These are phyloP conservation scores for Parnassius orleans DNA, from an alignment of 2,888 invertebrate species.

Conservation along the genomic window DNA sequence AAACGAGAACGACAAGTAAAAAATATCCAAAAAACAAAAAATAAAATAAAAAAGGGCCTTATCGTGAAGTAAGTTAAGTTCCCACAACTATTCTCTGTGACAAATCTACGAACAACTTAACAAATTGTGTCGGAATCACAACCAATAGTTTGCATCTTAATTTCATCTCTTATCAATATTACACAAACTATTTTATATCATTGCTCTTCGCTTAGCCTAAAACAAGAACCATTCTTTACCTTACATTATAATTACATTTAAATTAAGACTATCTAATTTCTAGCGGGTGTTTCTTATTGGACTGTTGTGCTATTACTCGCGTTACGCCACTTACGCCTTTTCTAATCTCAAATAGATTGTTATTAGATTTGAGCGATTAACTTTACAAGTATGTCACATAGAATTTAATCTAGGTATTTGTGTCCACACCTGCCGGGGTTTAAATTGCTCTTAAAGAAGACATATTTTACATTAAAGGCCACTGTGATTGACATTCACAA, in stretches of 20 bases:
- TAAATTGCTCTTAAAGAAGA: conserved; percentile 65
- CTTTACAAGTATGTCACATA: conserved; percentile 23
- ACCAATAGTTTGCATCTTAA: conserved; percentile 81
- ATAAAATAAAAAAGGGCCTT: conserved; percentile 62
- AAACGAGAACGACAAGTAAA: conserved; percentile 79
- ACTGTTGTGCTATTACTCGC: conserved; percentile 63
- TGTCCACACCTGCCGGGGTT: conserved; percentile 47
- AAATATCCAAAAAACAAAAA: conserved; percentile 64
- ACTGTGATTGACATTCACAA: conserved; percentile 70
- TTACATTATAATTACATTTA: conserved; percentile 76
- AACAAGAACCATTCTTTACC: conserved; percentile 80
- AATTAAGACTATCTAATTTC: conserved; percentile 78
- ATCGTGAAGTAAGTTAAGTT: conserved; percentile 66
- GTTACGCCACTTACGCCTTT: conserved; percentile 47
- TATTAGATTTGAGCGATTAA: conserved; percentile 26
- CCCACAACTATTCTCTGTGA: conserved; percentile 63
- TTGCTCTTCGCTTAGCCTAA: conserved; percentile 79
- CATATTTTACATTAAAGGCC: conserved; percentile 65
- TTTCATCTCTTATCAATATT: conserved; percentile 77
- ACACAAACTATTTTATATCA: conserved; percentile 80
- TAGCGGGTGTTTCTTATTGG: conserved; percentile 75
- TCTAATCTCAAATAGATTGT: conserved; percentile 26
- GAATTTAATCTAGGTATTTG: conserved; percentile 21
- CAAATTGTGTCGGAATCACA: conserved; percentile 81
- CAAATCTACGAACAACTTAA: conserved; percentile 76